Base-by-base conservation (phyloP, 1,140 invertebrate species). In the Heliconius melpomene region DNA sequence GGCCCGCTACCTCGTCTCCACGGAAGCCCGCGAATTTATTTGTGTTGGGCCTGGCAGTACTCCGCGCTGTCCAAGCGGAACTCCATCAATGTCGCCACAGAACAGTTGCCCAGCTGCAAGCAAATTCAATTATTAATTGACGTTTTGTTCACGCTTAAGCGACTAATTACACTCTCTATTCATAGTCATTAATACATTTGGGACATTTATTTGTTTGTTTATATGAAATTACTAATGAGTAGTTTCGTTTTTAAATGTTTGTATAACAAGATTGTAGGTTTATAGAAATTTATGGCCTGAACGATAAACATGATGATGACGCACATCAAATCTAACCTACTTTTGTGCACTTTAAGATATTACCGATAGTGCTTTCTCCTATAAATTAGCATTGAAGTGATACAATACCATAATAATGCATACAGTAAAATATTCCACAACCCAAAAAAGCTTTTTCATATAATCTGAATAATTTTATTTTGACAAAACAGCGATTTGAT, bases 31-130 rank as follows among this genome's bases (percentile, higher is more conserved):
- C 88, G 83, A 85, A 93, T 97, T 97, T 98, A 98, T 98, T 98
- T 98, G 97, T 98, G 97, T 97, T 98, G 97, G 95, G 97, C 98
- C 96, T 98, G 98, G 97, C 98, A 99, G 96, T 98, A 98, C 96
- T 98, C 97, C 96, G 97, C 97, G 95, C 97, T 98, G 96, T 98
- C 97, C 96, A 98, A 97, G 96, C 98, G 97, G 97, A 98, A 98
- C 98, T 98, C 98, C 98, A 98, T 98, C 97, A 98, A 98, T 97
- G 97, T 97, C 96, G 96, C 94, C 93, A 94, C 91, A 91, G 93
- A 95, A 94, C 90, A 90, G 88, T 91, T 94, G 88, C 91, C 93
- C 93, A 95, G 91, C 94, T 95, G 89, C 23, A 91, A 91, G 46
- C 75, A 78, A 83, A 80, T 73, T 57, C 54, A 71, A 57, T 38